Percentiles rank a stretch among this genome's conserved stretches.
phyloP scores from a whole-genome alignment of 2,888 invertebrate genomes.

The Andrena bicolor region DNA sequence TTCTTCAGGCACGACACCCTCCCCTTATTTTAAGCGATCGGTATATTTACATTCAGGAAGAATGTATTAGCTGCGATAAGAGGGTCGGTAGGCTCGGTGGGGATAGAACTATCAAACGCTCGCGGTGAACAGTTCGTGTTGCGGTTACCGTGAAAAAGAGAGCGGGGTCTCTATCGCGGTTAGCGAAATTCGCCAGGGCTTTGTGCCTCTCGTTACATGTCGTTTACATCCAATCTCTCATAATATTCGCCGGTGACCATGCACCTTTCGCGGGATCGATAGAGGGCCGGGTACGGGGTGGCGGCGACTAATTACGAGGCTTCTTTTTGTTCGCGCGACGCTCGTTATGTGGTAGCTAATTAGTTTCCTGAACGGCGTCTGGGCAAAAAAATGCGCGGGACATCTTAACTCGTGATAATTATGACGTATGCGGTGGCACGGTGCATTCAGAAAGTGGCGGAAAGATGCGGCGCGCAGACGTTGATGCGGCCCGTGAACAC shows the following conservation, averaged over 20 bases:
- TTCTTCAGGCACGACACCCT: no score
- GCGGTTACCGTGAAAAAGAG: no score
- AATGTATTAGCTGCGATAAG: no score
- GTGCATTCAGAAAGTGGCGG: constrained; percentile 25
- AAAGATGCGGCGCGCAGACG: constrained; percentile 22
- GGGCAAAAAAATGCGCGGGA: constrained; percentile 35
- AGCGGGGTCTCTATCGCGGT: neutral
- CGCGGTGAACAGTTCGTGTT: no score
- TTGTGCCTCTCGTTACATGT: neutral
- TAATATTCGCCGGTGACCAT: constrained; percentile 30
- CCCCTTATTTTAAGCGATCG: no score
- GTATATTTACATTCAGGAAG: no score
- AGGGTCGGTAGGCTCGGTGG: no score
- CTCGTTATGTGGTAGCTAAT: constrained; percentile 69
- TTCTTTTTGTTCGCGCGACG: constrained; percentile 57
- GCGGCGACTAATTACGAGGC: constrained; percentile 61
- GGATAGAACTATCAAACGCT: no score
- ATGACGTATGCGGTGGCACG: constrained; percentile 29
- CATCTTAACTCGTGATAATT: constrained; percentile 63
- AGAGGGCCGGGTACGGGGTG: constrained; percentile 18
- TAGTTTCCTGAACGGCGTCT: constrained; percentile 62
- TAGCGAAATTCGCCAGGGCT: neutral
- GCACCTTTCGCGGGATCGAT: constrained; percentile 53
- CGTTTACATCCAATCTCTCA: neutral
- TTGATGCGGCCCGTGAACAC: constrained; percentile 37